Evolutionary conservation across 2,113 vertebrate genomes (phyloP).

Genomic region (Phaethon lepturus): DNA sequence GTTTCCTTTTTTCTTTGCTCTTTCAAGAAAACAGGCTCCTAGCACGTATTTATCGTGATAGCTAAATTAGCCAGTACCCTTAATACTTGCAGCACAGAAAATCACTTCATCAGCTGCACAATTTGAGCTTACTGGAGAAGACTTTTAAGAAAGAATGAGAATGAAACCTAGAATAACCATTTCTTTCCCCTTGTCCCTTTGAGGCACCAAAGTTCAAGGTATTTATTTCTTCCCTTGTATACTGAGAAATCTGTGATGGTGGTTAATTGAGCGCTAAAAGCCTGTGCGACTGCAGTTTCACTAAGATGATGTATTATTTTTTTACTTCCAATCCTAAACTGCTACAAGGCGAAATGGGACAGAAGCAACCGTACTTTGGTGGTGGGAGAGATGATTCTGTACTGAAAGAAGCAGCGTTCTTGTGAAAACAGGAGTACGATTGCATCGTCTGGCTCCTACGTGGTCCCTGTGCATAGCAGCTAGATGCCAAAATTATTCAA

Average conservation of each 20-base stretch:
- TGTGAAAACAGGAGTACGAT: background rate
- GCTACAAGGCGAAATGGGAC: background rate
- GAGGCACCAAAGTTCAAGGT: constrained; percentile 43
- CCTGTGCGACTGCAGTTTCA: background rate
- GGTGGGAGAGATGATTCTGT: background rate
- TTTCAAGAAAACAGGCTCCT: constrained; percentile 39
- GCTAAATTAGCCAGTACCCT: constrained; percentile 50
- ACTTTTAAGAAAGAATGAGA: constrained; percentile 44
- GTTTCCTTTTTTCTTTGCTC: constrained; percentile 8
- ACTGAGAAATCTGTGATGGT: background rate
- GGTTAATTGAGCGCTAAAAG: constrained; percentile 54
- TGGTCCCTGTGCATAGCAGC: background rate
- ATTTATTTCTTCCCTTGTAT: constrained; percentile 3
- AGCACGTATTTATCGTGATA: constrained; percentile 55
- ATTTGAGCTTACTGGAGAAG: constrained; percentile 35
- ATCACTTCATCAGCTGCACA: constrained; percentile 58
- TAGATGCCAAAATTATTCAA: background rate
- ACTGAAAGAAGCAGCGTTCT: background rate
- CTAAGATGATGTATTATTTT: background rate
- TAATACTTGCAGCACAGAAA: constrained; percentile 40
- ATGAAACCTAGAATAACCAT: constrained; percentile 44
- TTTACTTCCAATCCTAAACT: constrained; percentile 8
- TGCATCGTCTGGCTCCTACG: fast-evolving
- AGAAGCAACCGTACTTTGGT: background rate
- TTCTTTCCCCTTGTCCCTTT: constrained; percentile 38